Conservation (phyloP, 1,140 invertebrate species). For the Psilanteris sp. region DNA sequence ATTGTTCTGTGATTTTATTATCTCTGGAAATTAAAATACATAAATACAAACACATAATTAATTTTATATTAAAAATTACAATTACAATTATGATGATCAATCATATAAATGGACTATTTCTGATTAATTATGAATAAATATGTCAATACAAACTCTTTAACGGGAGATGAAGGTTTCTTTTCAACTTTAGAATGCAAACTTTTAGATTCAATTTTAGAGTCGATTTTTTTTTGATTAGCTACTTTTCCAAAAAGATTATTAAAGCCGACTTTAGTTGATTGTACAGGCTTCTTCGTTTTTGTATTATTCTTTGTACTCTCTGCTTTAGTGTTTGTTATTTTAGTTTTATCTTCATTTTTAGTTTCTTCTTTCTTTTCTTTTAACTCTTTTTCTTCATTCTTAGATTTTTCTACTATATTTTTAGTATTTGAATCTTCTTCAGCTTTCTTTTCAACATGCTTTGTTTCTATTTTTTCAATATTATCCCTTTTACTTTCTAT, state of each 20-base stretch:
- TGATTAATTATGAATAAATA: no score
- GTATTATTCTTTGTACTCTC: conserved; percentile 32
- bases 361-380: conserved; percentile 12
- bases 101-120: no score
- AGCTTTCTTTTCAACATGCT: conserved; percentile 19
- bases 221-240: conserved; percentile 38
- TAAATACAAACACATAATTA: no score
- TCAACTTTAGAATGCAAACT: conserved; percentile 5
- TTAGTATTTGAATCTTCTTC: conserved; percentile 12
- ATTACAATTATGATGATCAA: no score
- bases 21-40: conserved; percentile 2
- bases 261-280: conserved; percentile 66
- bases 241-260: conserved; percentile 71
- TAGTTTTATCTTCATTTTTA: conserved; percentile 19
- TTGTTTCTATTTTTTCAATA: background rate
- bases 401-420: conserved; percentile 1
- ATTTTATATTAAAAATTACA: conserved; percentile 6
- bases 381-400: conserved; percentile 11
- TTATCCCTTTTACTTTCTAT: conserved; percentile 15
- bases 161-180: conserved; percentile 10
- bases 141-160: conserved; percentile 31
- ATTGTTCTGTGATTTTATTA: no score
- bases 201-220: conserved; percentile 8
- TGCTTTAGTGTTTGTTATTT: conserved; percentile 11
- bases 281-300: conserved; percentile 63